Evolutionary conservation across 2,888 invertebrate genomes (phyloP).

Genomic region (Latrodectus hesperus): DNA sequence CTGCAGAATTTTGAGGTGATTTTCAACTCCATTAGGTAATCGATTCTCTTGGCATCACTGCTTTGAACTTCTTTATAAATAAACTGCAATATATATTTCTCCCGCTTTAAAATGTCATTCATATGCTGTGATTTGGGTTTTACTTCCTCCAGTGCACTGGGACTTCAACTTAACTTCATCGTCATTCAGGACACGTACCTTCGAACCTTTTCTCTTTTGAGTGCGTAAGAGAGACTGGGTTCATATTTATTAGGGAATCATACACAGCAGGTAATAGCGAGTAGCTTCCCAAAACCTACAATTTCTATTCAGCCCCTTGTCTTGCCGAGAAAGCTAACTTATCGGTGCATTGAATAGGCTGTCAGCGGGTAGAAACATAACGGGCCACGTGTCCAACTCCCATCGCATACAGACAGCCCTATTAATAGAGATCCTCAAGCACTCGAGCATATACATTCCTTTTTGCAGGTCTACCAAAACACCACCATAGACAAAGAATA

Average conservation of each 20-base stretch:
- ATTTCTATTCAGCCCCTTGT: conserved; percentile 60
- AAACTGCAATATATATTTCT: no score
- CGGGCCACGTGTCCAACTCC: conserved; percentile 42
- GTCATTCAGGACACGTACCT: no score
- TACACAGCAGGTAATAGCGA: conserved; percentile 23
- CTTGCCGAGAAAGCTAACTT: conserved; percentile 17
- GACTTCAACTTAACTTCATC: no score
- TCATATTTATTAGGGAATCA: conserved; percentile 34
- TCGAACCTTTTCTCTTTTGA: no score
- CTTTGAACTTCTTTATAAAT: no score
- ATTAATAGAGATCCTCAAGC: conserved; percentile 23
- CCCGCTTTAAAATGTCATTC: no score
- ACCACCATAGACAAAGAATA: conserved; percentile 25
- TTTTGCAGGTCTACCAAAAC: not conserved
- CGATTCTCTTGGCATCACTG: no score
- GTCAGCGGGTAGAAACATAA: conserved; percentile 56
- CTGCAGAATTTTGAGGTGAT: no score
- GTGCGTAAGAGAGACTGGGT: not conserved
- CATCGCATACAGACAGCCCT: conserved; percentile 59
- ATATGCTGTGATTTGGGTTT: no score
- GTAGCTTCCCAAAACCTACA: conserved; percentile 15
- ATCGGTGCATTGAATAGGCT: conserved; percentile 55
- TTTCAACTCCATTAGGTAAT: no score
- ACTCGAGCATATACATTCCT: not conserved
- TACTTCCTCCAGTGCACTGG: no score